Evolutionary conservation across 2,888 invertebrate species (phyloP), one percentile per base, ranked within the genome.

Genomic region (Caenorhabditis uteleia): DNA sequence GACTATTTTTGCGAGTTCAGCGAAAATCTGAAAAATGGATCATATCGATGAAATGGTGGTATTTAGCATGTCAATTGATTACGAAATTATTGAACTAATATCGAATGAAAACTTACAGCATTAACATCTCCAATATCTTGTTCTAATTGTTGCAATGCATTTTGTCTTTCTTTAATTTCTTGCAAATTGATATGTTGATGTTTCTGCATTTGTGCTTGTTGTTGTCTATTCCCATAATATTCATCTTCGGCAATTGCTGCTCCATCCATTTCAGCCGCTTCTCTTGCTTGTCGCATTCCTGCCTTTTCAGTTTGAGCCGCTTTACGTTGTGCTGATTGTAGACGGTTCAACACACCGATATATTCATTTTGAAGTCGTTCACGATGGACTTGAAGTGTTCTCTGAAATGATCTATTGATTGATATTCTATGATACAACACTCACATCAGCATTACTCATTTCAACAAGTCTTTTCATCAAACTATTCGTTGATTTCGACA

Each of bases 51-150:
- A n/a, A n/a, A n/a, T n/a, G n/a, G n/a, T n/a, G n/a, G n/a, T n/a
- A n/a, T n/a, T n/a, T n/a, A n/a, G 16, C 8, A 10, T 36, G 6
- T 16, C 12, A 36, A 36, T n/a, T n/a, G n/a, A 40, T n/a, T 8
- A 33, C n/a, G 39, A 16, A 2, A 33, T 1, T 4, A 31, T n/a
- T 14, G 5, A 50, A 12, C 27, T n/a, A 38, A 46, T 16, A 12
- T 14, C 6, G 29, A 33, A 36, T 20, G 12, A 27, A n/a, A n/a
- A 23, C 54, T 34, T 21, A 68, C 68, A 42, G 58, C 57, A 58
- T 82, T 81, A 23, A 82, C 78, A 61, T 81, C 80, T 21, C 66
- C 72, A 53, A 82, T 79, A 62, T 82, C 82, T 36, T 68, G 64
- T 42, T 82, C 82, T 55, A 82, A 62, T 39, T 78, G 77, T 25